These are phyloP conservation scores for Tachystola acroxantha DNA, from an alignment of 2,888 invertebrate species.

Conservation along the genomic window DNA sequence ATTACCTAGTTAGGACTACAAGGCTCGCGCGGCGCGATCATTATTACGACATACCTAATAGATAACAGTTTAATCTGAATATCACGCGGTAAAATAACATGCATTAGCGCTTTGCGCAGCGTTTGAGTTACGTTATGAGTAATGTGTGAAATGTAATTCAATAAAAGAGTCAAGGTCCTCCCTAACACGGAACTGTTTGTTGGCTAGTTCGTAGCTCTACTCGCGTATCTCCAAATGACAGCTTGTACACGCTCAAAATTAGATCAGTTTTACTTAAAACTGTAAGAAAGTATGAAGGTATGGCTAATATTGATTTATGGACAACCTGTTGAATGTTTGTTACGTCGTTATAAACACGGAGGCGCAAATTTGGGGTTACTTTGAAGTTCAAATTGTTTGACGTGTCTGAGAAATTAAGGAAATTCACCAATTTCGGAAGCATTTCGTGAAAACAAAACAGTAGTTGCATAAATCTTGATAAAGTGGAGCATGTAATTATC, in stretches of 20 bases:
- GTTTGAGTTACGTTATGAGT: slow-evolving; percentile 26
- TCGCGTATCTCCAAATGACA: neutral
- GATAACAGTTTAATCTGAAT: slow-evolving; percentile 70
- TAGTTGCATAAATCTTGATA: neutral
- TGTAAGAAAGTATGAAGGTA: slow-evolving; percentile 3
- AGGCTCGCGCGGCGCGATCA: slow-evolving; percentile 40
- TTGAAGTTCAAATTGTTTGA: neutral
- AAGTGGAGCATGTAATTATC: neutral
- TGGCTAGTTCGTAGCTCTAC: neutral
- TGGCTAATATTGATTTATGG: slow-evolving; percentile 19
- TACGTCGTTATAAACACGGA: slow-evolving; percentile 20
- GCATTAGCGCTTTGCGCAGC: slow-evolving; percentile 56
- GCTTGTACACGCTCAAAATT: neutral
- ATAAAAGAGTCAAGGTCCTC: slow-evolving; percentile 43
- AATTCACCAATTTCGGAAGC: neutral
- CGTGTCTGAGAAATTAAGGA: neutral
- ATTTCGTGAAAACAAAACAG: neutral
- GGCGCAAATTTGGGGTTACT: neutral
- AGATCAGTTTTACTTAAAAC: slow-evolving; percentile 4
- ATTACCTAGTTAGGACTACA: slow-evolving; percentile 11
- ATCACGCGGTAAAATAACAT: slow-evolving; percentile 64
- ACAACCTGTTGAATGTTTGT: slow-evolving; percentile 66
- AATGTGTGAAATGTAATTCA: slow-evolving; percentile 39
- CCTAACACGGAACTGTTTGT: slow-evolving; percentile 32
- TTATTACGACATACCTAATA: slow-evolving; percentile 48